A percentile compares a stretch with the other conserved stretches of the same genome.
Conservation (phyloP, 2,888 invertebrate genomes). For the Crepidodera aurea region DNA sequence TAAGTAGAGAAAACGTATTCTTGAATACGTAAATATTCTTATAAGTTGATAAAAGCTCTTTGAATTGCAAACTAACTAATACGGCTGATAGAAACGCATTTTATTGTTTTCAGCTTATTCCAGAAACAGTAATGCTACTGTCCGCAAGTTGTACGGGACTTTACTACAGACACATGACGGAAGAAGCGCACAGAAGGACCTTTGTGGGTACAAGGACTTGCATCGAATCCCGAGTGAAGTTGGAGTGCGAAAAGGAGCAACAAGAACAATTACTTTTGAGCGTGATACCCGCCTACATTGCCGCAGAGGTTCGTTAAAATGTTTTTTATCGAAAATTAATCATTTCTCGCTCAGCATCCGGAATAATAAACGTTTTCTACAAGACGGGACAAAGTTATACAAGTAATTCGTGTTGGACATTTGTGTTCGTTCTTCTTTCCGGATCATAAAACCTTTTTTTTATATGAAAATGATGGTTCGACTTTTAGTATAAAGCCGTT, state of each 20-base stretch:
- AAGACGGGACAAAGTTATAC: neutral
- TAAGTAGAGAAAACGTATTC: no score
- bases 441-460: no score
- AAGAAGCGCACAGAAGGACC: conserved; percentile 85
- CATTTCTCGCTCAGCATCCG: no score
- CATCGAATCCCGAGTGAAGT: conserved; percentile 89
- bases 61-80: no score
- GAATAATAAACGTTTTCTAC: no score
- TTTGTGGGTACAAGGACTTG: conserved; percentile 91
- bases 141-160: conserved; percentile 84
- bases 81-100: no score
- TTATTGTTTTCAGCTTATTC: conserved; percentile 75
- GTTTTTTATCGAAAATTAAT: neutral
- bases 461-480: no score
- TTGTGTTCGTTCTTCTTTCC: no score
- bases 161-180: conserved; percentile 89
- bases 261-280: conserved; percentile 91
- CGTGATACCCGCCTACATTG: conserved; percentile 94
- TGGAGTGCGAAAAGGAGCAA: conserved; percentile 92
- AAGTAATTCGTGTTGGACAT: no score
- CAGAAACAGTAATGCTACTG: conserved; percentile 78
- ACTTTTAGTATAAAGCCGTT: no score
- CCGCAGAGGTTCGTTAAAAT: conserved; percentile 79
- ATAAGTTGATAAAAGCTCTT: no score
- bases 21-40: no score